Evolutionary conservation across 1,140 invertebrate species (phyloP), one percentile per base, ranked within the genome.

Genomic region (Tenebrio molitor): DNA sequence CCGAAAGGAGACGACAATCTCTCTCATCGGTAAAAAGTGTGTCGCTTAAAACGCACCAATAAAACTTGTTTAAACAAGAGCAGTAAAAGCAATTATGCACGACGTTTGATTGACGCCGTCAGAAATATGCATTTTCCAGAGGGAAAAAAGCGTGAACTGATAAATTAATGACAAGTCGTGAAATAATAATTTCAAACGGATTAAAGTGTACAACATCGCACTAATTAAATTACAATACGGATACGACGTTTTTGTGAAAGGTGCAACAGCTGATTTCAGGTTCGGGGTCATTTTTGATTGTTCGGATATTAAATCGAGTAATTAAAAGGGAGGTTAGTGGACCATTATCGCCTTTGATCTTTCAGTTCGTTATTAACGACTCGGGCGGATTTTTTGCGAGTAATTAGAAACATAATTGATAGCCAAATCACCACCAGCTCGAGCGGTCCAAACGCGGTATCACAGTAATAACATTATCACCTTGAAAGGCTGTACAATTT

Each of bases 171-270:
- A 58, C 50, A 58, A 58, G 23, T 58, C 50, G 50, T 58, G 50
- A 58, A 58, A 58, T 58, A 25, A 29, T 58, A n/a, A 58, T 58
- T 58, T 58, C 4, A 14, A 25, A 58, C 50, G 50, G 50, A 58
- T 58, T 58, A 58, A 58, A 39, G 5, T 58, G 50, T 58, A 6
- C 12, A 58, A 58, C 12, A 58, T 33, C 21, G 50, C 0, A 50
- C 50, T 58, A 58, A 58, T 58, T 58, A 25, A 58, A 58, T 58
- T 58, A 58, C 50, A 58, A 58, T 58, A 58, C 50, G 50, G 50
- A 58, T 58, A 29, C 23, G 10, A 58, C 25, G 50, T 58, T 58
- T 58, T 58, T 58, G 44, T 50, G 50, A 58, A 58, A 58, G 50
- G 50, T 39, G n/a, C 29, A 58, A 21, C 50, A 29, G 50, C 23